Evolutionary conservation across 2,113 vertebrate species (phyloP), one percentile per base, ranked within the genome.

Genomic region (Lepisosteus oculatus): DNA sequence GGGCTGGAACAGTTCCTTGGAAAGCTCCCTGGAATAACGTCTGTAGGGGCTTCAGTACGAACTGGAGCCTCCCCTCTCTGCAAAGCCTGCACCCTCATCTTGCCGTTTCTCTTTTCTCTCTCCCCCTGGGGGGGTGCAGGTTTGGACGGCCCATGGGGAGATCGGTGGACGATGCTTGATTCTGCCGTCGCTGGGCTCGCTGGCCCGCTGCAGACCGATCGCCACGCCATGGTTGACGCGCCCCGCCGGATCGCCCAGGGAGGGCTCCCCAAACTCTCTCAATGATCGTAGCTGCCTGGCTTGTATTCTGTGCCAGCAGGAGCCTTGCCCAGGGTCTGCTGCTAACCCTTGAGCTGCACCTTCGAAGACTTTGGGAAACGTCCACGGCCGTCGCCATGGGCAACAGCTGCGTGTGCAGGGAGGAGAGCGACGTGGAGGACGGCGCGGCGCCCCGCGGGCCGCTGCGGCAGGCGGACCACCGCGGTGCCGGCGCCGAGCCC

Each of bases 241-340:
- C 85, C 67, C 44, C 80, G 87, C 76, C 61, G 78, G 81, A 85
- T 85, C 79, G 72, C 83, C 80, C 86, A 84, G 86, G 89, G 85
- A 85, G 77, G 79, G 79, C 80, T 80, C 79, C 59, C 87, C 78
- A 90, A 90, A 84, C 88, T 88, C 90, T 84, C 87, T 95, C 94
- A 94, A 98, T 99, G 97, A 98, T 99, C 91, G 94, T 99, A 91
- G 92, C 94, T 81, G 92, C 95, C 88, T 95, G 94, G 92, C 92
- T 95, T 84, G 93, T 94, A 91, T 98, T 96, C 90, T 96, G 94
- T 93, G 95, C 93, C 75, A 97, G 95, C 93, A 95, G 95, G 92
- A 96, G 93, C 95, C 95, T 98, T 82, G 89, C 92, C 64, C 92
- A 77, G 91, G 95, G 95, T 94, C 91, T 98, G 78, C 94, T 92